Evolutionary conservation across 2,113 vertebrate species (phyloP), one percentile per base, ranked within the genome.

Genomic region (Anarhynchus alexandrinus): DNA sequence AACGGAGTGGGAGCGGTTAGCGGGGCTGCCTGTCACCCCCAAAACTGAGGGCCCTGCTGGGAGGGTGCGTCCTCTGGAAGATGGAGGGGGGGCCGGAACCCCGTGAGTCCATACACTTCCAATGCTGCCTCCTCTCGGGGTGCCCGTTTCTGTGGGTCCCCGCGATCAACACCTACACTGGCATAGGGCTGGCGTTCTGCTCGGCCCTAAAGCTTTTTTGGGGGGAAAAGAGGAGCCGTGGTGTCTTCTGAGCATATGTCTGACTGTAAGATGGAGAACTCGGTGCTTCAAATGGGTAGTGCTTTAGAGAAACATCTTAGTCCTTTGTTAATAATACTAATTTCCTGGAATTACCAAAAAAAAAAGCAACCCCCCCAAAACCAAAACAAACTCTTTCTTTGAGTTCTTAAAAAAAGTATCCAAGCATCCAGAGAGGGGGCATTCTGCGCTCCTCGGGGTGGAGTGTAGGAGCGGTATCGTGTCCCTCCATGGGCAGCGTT

Each of bases 161-260:
- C 1, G 2, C 10, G 15, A 21, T 11, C 29, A 29, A 11, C 19
- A 3, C 15, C 2, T 20, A 11, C 0, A 0, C 17, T 51, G 47
- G 47, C 47, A 11, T 11, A 19, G 47, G 47, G 47, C 47, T 22
- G 59, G 13, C 1, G 2, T 14, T 45, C 38, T 6, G 11, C 19
- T 59, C 0, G 55, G 18, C 52, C 17, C n/a, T 38, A 3, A 15
- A 69, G 34, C 6, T 64, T 43, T 59, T 43, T 30, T 16, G 3
- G 4, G 22, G 10, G 5, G 2, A 3, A 65, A 65, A 36, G 19
- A 40, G 59, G 32, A 59, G 32, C n/a, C 1, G 0, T 12, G 9
- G 38, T 29, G 32, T 55, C 21, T 10, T 64, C 13, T 13, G 15
- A 32, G n/a, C 5, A 0, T 26, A 7, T 8, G 4, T 29, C 34